phyloP scores from a whole-genome alignment of 2,113 vertebrate genomes.

The Antennarius striatus region DNA sequence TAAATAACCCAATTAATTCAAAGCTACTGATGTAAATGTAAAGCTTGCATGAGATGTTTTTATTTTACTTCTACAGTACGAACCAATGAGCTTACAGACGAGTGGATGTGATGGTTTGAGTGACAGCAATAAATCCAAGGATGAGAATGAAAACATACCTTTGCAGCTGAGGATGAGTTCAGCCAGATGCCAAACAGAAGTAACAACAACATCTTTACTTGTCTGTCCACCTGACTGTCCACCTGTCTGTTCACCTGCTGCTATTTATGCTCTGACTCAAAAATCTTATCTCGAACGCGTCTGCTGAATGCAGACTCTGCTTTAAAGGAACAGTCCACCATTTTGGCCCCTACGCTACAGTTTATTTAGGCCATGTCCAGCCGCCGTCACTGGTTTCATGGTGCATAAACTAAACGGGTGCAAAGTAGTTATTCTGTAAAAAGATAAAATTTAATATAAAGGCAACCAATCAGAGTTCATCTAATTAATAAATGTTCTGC shows the following conservation, averaged over 20 bases:
- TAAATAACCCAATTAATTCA: too few species aligned
- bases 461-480: too few species aligned
- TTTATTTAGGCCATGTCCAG: too few species aligned
- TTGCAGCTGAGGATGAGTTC: constrained; percentile 33
- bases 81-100: too few species aligned
- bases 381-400: too few species aligned
- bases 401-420: too few species aligned
- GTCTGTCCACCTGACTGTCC: neutral
- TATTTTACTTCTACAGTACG: neutral
- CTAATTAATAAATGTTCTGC: too few species aligned
- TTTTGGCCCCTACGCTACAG: too few species aligned
- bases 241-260: constrained; percentile 4
- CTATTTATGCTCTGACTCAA: constrained; percentile 8
- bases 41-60: too few species aligned
- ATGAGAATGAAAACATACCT: constrained; percentile 18
- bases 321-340: neutral
- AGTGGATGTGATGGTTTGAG: neutral
- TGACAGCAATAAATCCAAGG: neutral
- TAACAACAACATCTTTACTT: constrained; percentile 17
- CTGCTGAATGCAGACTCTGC: neutral
- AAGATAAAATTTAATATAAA: too few species aligned
- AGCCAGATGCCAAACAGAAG: constrained; percentile 17
- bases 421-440: too few species aligned
- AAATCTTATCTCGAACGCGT: constrained; percentile 17
- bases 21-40: too few species aligned